These are phyloP conservation scores for Leuciscus waleckii DNA, from an alignment of 2,797 vertebrate species.

Conservation along the genomic window DNA sequence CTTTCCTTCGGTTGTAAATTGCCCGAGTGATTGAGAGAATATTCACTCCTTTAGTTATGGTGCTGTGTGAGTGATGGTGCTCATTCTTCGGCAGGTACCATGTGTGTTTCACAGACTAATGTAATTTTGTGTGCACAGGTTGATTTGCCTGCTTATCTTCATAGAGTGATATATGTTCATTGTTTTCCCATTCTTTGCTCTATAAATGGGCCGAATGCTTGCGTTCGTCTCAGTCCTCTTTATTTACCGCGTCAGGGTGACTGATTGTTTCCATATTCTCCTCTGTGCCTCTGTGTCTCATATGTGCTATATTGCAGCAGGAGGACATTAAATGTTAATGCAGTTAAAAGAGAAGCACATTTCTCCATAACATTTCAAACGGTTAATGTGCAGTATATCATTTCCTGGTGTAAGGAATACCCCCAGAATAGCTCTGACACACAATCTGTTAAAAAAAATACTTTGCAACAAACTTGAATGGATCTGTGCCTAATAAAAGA, in stretches of 20 bases:
- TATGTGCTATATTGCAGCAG: constrained; percentile 45
- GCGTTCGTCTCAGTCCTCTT: constrained; percentile 29
- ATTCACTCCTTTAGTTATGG: constrained; percentile 42
- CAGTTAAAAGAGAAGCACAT: constrained; percentile 41
- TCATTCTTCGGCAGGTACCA: constrained; percentile 26
- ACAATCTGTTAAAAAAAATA: neutral
- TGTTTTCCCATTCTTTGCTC: constrained; percentile 5
- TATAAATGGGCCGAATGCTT: constrained; percentile 27
- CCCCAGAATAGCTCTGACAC: constrained; percentile 4
- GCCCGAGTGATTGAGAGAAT: constrained; percentile 35
- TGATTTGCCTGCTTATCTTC: constrained; percentile 22
- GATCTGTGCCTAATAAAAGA: neutral
- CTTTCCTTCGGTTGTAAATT: constrained; percentile 40
- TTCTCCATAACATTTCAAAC: constrained; percentile 31
- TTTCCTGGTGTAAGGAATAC: neutral
- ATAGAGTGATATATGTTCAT: neutral
- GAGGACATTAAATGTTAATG: constrained; percentile 60
- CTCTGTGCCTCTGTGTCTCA: constrained; percentile 23
- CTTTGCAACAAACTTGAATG: neutral
- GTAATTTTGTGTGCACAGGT: neutral
- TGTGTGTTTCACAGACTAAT: constrained; percentile 34
- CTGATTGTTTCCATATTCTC: constrained; percentile 44
- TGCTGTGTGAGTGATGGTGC: constrained; percentile 13
- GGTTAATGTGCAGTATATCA: constrained; percentile 23
- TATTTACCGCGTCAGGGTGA: constrained; percentile 50